phyloP scores from a whole-genome alignment of 92 coral and sea anemone genomes.

The Palythoa caribaeorum region DNA sequence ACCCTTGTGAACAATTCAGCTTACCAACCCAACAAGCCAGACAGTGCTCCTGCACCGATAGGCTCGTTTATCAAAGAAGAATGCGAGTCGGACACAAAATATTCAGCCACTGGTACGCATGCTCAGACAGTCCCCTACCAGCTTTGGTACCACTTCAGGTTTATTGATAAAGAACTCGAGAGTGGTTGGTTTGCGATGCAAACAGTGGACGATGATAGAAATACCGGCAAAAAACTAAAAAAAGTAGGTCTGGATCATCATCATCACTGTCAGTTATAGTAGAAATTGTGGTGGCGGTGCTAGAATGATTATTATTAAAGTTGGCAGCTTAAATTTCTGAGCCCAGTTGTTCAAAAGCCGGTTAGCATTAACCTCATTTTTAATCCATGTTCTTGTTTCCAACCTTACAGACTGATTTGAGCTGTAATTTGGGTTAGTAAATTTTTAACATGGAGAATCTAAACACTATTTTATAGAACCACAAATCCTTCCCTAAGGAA shows the following conservation, averaged over 20 bases:
- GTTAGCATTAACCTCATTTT: no score
- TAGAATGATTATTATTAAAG: no score
- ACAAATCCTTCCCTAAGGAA: no score
- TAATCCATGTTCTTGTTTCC: no score
- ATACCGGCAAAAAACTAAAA: slow-evolving; percentile 72
- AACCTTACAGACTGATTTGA: no score
- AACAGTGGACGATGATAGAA: slow-evolving; percentile 76
- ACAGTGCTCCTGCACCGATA: slow-evolving; percentile 73
- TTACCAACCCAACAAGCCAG: slow-evolving; percentile 80
- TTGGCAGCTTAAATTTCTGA: background rate
- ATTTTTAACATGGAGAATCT: no score
- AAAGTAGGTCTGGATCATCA: slow-evolving; percentile 58
- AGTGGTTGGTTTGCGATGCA: slow-evolving; percentile 92
- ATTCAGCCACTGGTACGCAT: slow-evolving; percentile 73
- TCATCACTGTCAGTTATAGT: background rate
- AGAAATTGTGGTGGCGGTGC: no score
- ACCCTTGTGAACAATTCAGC: slow-evolving; percentile 28
- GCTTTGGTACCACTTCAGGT: slow-evolving; percentile 71
- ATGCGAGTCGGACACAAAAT: slow-evolving; percentile 86
- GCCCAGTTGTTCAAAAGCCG: no score
- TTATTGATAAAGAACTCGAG: slow-evolving; percentile 70
- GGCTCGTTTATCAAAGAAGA: slow-evolving; percentile 88
- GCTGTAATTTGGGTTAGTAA: background rate
- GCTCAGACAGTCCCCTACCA: slow-evolving; percentile 67
- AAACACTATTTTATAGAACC: background rate